A percentile compares a stretch with the other conserved stretches of the same genome.
phyloP scores from a whole-genome alignment of 2,888 invertebrate species.

The Dysmachus trigonus region DNA sequence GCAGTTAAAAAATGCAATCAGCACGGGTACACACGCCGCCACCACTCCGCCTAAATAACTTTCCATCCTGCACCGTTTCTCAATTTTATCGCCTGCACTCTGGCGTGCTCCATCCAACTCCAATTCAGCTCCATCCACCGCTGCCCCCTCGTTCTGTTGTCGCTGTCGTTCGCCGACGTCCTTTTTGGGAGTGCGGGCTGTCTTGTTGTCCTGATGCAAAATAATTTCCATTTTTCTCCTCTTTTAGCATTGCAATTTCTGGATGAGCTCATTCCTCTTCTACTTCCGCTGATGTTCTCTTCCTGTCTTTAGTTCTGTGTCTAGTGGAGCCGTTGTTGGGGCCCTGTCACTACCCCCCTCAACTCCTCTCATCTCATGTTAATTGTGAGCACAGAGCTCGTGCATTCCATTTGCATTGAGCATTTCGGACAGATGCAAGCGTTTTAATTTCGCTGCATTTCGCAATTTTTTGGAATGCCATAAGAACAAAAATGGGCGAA shows the following conservation, averaged over 20 bases:
- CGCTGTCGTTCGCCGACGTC: background rate
- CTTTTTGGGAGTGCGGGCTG: background rate
- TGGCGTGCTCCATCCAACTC: background rate
- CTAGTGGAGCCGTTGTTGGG: background rate
- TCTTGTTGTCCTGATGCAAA: background rate
- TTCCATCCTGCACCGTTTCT: background rate
- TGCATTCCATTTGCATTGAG: background rate
- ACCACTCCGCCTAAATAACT: background rate
- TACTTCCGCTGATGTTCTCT: background rate
- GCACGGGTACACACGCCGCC: background rate
- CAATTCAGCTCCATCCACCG: background rate
- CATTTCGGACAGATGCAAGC: background rate
- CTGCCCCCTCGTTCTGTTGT: background rate
- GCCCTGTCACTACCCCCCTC: background rate
- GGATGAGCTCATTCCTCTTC: background rate
- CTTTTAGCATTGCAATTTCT: background rate
- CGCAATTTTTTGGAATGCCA: background rate
- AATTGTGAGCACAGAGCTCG: background rate
- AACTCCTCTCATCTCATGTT: background rate
- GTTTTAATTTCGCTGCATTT: background rate
- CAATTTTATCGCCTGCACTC: background rate
- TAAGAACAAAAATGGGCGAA: background rate
- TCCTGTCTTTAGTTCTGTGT: background rate
- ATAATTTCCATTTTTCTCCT: background rate
- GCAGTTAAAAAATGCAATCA: constrained; percentile 40